phyloP scores from a whole-genome alignment of 2,797 vertebrate genomes.

The Acomys russatus region DNA sequence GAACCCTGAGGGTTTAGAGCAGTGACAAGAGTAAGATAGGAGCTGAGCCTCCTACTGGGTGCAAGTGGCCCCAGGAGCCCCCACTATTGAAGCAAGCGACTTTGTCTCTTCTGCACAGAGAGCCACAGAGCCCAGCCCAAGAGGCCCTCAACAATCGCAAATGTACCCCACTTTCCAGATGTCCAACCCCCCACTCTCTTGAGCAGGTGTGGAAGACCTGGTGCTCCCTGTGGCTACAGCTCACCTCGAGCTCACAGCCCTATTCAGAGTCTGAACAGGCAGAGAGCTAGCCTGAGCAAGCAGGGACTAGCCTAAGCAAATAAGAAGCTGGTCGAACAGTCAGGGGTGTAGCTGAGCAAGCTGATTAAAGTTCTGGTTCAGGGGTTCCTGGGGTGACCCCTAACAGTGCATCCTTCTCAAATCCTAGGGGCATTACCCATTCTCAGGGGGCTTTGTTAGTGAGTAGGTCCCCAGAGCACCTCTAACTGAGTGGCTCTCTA shows the following conservation, averaged over 20 bases:
- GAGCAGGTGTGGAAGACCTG: not conserved
- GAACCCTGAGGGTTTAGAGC: not conserved
- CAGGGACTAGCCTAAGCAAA: not conserved
- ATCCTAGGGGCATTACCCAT: not conserved
- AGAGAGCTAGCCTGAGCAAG: no score
- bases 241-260: not conserved
- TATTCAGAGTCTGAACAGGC: not conserved
- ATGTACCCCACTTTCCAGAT: not conserved
- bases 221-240: not conserved
- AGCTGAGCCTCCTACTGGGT: not conserved
- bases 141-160: not conserved
- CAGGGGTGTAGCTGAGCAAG: not conserved
- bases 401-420: not conserved
- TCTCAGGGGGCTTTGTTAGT: not conserved
- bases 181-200: fast-evolving
- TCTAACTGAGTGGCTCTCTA: not conserved
- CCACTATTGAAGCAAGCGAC: not conserved
- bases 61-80: not conserved
- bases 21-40: not conserved
- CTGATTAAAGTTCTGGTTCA: not conserved
- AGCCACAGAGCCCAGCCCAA: not conserved
- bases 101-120: not conserved
- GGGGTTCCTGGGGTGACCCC: not conserved
- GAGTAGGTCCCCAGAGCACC: not conserved
- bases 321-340: no score